Conservation (phyloP, 2,797 vertebrate genomes). For the Gallinago nigripennis region DNA sequence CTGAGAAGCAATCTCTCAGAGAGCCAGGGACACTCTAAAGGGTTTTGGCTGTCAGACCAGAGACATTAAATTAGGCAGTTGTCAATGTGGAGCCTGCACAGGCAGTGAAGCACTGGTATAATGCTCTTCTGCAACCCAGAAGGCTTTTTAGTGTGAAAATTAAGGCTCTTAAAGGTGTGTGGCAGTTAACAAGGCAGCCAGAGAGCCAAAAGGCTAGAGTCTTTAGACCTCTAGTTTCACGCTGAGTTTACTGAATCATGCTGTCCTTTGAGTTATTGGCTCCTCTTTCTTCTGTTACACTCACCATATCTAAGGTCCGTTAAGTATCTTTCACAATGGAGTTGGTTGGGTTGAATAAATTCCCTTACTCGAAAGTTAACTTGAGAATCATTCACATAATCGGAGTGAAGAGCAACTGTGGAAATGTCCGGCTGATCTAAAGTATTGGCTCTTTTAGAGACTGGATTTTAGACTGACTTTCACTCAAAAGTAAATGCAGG, state of each 20-base stretch:
- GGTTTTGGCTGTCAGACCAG: slow-evolving; percentile 26
- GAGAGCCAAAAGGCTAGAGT: not conserved
- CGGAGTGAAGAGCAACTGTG: not conserved
- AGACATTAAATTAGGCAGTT: slow-evolving; percentile 36
- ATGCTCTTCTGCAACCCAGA: not conserved
- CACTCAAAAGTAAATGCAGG: not conserved
- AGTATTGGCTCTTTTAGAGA: not conserved
- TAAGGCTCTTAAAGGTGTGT: slow-evolving; percentile 28
- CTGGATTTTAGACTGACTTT: not conserved
- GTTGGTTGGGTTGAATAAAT: not conserved
- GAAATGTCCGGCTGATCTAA: not conserved
- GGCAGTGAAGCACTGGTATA: not conserved
- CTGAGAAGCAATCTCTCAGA: slow-evolving; percentile 20
- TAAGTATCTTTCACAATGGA: not conserved
- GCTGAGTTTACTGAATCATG: slow-evolving; percentile 22
- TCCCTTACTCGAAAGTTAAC: slow-evolving; percentile 15
- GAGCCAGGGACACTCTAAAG: slow-evolving; percentile 2
- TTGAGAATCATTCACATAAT: not conserved
- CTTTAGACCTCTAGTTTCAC: not conserved
- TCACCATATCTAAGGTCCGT: not conserved
- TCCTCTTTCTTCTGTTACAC: slow-evolving; percentile 17
- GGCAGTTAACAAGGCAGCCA: not conserved
- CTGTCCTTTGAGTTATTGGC: slow-evolving; percentile 16
- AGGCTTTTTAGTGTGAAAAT: slow-evolving; percentile 5
- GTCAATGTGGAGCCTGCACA: not conserved